Conservation (phyloP, 2,888 invertebrate species). For the Dynastes hyllus region DNA sequence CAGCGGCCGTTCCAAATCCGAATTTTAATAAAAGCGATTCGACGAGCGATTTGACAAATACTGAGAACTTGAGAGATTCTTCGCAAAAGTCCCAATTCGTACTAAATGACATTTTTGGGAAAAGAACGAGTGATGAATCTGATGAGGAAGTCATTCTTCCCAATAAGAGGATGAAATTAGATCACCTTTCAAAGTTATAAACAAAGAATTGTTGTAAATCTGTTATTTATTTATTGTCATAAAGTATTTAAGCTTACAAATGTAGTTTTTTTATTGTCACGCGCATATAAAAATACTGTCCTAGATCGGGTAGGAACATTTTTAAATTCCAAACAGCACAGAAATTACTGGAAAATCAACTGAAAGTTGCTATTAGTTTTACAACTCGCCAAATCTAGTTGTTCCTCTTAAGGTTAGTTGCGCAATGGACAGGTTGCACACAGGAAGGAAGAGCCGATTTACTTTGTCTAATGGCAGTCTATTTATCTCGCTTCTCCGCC, state of each 20-base stretch:
- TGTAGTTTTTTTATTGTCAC: not conserved
- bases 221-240: constrained; percentile 13
- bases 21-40: constrained; percentile 56
- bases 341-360: too few relatives aligned
- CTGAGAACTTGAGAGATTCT: constrained; percentile 1
- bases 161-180: constrained; percentile 16
- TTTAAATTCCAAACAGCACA: too few relatives aligned
- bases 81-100: constrained; percentile 12
- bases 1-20: constrained; percentile 65
- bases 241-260: not conserved
- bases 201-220: not conserved
- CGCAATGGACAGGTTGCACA: too few relatives aligned
- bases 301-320: too few relatives aligned
- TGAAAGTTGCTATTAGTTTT: too few relatives aligned
- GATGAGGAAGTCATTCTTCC: constrained; percentile 14
- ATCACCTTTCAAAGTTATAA: constrained; percentile 2
- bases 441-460: too few relatives aligned
- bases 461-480: too few relatives aligned
- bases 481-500: too few relatives aligned
- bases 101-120: constrained; percentile 18
- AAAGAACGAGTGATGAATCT: not conserved
- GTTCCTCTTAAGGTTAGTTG: too few relatives aligned
- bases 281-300: too few relatives aligned
- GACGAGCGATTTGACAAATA: constrained; percentile 48
- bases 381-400: too few relatives aligned